These are phyloP conservation scores for Falco cherrug DNA, from an alignment of 2,797 vertebrate species.

Conservation along the genomic window DNA sequence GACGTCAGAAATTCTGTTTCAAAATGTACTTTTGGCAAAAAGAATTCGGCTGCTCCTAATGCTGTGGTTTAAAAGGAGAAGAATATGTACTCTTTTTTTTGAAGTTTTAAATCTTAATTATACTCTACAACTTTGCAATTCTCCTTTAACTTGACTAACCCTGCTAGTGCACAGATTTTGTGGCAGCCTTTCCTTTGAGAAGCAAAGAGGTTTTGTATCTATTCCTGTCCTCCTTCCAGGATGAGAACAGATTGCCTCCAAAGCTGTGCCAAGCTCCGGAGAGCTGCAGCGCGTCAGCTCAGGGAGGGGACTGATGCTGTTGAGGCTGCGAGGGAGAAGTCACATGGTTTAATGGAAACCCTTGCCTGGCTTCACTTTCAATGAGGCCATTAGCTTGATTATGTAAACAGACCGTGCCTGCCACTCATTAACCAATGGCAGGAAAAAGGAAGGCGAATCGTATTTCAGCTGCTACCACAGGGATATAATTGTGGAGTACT, in stretches of 20 bases:
- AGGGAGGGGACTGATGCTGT: not conserved
- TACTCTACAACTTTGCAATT: not conserved
- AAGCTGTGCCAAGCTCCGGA: not conserved
- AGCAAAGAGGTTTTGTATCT: not conserved
- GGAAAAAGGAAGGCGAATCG: not conserved
- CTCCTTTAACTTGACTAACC: not conserved
- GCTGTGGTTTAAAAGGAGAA: not conserved
- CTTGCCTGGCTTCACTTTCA: not conserved
- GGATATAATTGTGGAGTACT: not conserved
- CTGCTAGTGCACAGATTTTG: rapidly evolving
- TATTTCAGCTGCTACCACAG: not conserved
- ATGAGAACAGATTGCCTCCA: not conserved
- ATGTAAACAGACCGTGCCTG: not conserved
- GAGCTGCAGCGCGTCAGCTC: rapidly evolving
- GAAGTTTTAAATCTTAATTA: not conserved
- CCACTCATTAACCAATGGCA: not conserved
- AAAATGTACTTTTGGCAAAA: not conserved
- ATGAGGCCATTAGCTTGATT: not conserved
- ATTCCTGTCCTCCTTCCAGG: not conserved
- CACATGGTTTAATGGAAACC: not conserved
- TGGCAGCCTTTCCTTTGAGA: not conserved
- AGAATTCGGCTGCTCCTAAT: not conserved
- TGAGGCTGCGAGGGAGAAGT: not conserved
- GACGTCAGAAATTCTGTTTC: not conserved
- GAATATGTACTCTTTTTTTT: not conserved